Evolutionary conservation across 2,113 vertebrate species (phyloP).

Genomic region (Mohoua ochrocephala): DNA sequence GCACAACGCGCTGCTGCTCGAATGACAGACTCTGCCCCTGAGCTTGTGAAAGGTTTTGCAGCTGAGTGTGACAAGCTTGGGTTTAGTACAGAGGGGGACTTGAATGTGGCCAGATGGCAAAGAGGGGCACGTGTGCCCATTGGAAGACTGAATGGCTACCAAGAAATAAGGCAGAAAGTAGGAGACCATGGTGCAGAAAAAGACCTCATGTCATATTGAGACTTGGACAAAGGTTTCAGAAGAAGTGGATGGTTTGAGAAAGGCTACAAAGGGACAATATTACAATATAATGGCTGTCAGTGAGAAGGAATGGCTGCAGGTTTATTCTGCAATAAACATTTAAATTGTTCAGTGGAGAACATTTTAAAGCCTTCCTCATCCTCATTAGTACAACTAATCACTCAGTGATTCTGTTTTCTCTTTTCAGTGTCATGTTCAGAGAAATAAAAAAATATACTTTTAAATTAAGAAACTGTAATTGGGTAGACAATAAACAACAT

Average conservation of each 20-base stretch:
- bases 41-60: constrained; percentile 7
- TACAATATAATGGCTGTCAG: neutral
- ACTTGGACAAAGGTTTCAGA: neutral
- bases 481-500: neutral
- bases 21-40: neutral
- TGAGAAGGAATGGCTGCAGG: neutral
- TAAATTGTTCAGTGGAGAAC: neutral
- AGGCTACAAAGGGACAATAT: neutral
- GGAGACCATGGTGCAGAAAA: neutral
- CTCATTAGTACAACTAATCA: neutral
- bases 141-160: neutral
- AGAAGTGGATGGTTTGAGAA: neutral
- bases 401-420: neutral
- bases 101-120: neutral
- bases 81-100: neutral
- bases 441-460: neutral
- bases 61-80: neutral
- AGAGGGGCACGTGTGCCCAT: neutral
- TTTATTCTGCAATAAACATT: neutral
- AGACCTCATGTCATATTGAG: neutral
- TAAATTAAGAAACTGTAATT: neutral
- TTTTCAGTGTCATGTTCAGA: neutral
- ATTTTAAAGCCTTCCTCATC: neutral
- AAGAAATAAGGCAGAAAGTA: neutral
- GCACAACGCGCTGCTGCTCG: neutral